Evolutionary conservation across 2,888 invertebrate genomes (phyloP), one percentile per base, ranked within the genome.

Genomic region (Allolobophora icterica): DNA sequence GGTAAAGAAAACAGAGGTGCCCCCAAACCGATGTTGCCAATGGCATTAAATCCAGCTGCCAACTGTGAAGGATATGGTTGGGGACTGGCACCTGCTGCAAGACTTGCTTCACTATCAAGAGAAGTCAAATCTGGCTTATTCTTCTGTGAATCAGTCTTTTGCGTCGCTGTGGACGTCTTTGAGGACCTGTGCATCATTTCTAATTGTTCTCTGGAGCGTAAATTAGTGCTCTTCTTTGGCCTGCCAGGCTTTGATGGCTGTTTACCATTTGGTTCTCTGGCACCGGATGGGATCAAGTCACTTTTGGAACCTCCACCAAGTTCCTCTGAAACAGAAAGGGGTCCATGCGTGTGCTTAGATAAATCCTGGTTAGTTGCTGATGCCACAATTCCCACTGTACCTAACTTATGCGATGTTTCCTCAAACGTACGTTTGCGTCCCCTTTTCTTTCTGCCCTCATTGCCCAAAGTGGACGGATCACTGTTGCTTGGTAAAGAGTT

Each of bases 31-130:
- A 87, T 87, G 38, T 87, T 87, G 87, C 35, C 87, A 35, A 87
- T 87, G 87, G 87, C 87, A 87, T 87, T 87, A 87, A 87, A 87
- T 38, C 87, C 87, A 87, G 87, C 87, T 35, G 87, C 87, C 87
- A 87, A 38, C 38, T 87, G 87, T 34, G 87, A 87, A 24, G 87
- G 87, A 35, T 87, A 87, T 35, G 87, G 87, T 38, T 87, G 87
- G 13, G 35, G 87, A 38, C 87, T 35, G 34, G 35, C 87, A 87
- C 35, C 15, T 6, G n/a, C 87, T 35, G 87, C 38, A 35, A 38
- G 34, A 87, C 87, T 87, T 35, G 19, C 87, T 21, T 87, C 87
- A 34, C 87, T 87, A 35, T 38, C 38, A 38, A 19, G 24, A 19
- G 17, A 34, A 34, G 21, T 38, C 33, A 87, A 34, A 38, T 87